These are phyloP conservation scores for Arctia plantaginis DNA, from an alignment of 2,888 invertebrate species.

Conservation along the genomic window DNA sequence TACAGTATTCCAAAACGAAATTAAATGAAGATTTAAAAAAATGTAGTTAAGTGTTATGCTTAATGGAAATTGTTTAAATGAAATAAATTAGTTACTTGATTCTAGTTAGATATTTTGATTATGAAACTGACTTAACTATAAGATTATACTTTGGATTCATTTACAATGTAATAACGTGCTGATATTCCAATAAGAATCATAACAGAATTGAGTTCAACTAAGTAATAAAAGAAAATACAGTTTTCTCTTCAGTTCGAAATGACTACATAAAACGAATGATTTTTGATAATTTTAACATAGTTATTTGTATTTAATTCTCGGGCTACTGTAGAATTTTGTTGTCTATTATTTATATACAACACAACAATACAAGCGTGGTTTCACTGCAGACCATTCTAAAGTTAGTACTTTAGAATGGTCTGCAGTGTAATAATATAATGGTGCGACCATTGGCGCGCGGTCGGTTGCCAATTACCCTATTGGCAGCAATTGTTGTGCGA, in stretches of 20 bases:
- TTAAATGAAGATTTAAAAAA: neutral
- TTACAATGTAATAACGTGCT: neutral
- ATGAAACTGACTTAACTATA: neutral
- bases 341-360: no score
- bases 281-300: neutral
- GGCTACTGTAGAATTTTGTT: no score
- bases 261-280: neutral
- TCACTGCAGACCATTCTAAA: no score
- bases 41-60: neutral
- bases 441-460: slow-evolving; percentile 85
- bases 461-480: slow-evolving; percentile 83
- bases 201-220: no score
- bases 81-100: neutral
- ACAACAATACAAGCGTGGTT: neutral
- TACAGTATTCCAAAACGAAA: neutral
- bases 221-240: neutral
- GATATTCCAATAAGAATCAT: neutral
- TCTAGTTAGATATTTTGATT: neutral
- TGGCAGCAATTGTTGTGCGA: slow-evolving; percentile 86
- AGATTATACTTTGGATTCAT: neutral
- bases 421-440: slow-evolving; percentile 71
- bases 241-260: neutral
- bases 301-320: no score
- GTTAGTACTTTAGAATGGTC: slow-evolving; percentile 41
- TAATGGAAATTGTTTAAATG: slow-evolving; percentile 7